Percentiles rank a stretch among this genome's conserved stretches.
Evolutionary conservation across 2,888 invertebrate genomes (phyloP).

Genomic region (Kryphioiulus occultus): DNA sequence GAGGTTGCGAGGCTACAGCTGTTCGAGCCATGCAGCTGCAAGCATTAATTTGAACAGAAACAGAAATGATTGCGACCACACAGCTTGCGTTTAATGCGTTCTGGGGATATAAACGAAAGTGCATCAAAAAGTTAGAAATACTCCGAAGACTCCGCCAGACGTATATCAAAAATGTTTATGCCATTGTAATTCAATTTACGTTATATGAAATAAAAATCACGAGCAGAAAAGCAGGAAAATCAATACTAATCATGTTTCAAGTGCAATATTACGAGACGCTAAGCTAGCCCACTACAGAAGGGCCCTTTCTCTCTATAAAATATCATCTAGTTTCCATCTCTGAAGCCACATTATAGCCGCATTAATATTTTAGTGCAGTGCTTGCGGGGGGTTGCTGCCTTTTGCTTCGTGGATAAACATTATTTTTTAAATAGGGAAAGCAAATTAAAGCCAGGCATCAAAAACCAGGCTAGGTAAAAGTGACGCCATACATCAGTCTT

Average conservation of each 20-base stretch:
- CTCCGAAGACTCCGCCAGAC: background rate
- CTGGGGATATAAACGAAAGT: background rate
- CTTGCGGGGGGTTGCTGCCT: background rate
- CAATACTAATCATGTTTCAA: constrained; percentile 11
- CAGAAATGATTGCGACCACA: background rate
- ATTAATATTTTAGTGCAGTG: background rate
- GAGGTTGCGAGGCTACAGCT: background rate
- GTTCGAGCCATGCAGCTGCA: background rate
- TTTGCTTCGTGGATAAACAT: background rate
- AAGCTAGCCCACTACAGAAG: background rate
- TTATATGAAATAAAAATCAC: constrained; percentile 16
- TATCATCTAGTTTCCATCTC: constrained; percentile 7
- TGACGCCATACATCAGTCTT: background rate
- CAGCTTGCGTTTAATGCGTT: constrained; percentile 8
- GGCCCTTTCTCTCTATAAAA: background rate
- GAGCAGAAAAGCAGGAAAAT: constrained; percentile 10
- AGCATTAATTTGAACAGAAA: background rate
- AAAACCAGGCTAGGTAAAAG: no score
- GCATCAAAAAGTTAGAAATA: background rate
- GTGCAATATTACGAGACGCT: background rate
- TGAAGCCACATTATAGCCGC: background rate
- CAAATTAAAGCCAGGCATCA: background rate
- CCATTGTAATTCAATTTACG: constrained; percentile 10
- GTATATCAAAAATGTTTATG: constrained; percentile 20
- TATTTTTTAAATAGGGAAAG: background rate